Conservation (phyloP, 2,113 vertebrate species). For the Numida meleagris region DNA sequence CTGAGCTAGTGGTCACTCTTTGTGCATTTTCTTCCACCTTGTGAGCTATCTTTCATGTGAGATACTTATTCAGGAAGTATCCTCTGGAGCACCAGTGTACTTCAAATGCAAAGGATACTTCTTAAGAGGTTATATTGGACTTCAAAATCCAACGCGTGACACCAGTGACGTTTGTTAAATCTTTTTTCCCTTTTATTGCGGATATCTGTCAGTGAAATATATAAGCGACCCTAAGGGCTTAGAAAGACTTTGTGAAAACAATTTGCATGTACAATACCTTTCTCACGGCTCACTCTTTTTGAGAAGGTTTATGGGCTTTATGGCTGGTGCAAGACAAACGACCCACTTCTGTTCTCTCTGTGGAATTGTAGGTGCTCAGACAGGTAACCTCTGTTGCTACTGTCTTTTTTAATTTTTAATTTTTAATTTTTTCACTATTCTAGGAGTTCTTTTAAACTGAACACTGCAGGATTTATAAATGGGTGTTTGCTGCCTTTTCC, state of each 20-base stretch:
- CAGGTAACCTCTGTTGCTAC: conserved; percentile 84
- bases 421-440: conserved; percentile 72
- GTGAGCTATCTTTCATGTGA: conserved; percentile 46
- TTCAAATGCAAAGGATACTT: conserved; percentile 44
- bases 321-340: conserved; percentile 85
- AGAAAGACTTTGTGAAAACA: conserved; percentile 71
- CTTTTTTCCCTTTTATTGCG: conserved; percentile 46
- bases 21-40: conserved; percentile 53
- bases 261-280: conserved; percentile 64
- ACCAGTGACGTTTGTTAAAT: conserved; percentile 47
- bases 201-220: conserved; percentile 57
- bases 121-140: conserved; percentile 60
- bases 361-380: conserved; percentile 85
- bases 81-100: conserved; percentile 58
- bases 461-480: conserved; percentile 71
- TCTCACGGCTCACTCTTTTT: conserved; percentile 82
- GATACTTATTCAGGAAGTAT: conserved; percentile 61
- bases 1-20: conserved; percentile 20
- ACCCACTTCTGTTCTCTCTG: conserved; percentile 80
- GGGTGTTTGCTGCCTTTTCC: conserved; percentile 64
- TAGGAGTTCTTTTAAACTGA: conserved; percentile 71
- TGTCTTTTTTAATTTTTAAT: conserved; percentile 71
- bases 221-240: conserved; percentile 57
- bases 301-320: conserved; percentile 85
- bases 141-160: conserved; percentile 50